Base-by-base conservation (phyloP, 2,113 vertebrate genomes). In the Sceloporus undulatus region DNA sequence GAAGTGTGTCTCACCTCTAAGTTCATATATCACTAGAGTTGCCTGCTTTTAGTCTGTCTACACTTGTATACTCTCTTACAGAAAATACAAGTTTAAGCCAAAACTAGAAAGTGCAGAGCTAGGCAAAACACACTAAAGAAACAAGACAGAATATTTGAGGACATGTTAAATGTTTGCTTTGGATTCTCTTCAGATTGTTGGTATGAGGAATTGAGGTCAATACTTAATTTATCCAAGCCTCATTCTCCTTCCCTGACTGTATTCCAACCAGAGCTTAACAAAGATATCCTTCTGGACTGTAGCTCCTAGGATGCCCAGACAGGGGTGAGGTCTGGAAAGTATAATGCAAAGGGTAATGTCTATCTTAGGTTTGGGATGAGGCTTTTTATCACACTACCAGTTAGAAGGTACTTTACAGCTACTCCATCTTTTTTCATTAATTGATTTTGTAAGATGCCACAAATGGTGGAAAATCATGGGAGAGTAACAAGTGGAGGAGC, bases 71-170 rank as follows among this genome's bases (percentile, higher is more conserved):
- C 1, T 13, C 38, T 27, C 84, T 84, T 74, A 0, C 62, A 79
- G 78, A 86, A 82, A 82, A 84, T 5, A 75, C 38, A 88, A 77
- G 38, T 56, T 29, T 77, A 77, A 62, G 62, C 86, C 91, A 83
- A 91, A 92, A 90, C 34, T 1, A 23, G 76, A 85, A 84, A 94
- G 73, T 84, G 82, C 70, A 18, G 79, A 76, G 86, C 80, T 18
- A 10, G 85, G 90, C 88, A 90, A 90, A 91, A 77, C 70, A 19
- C 25, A 1, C 83, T 40, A 75, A 84, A 87, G 80, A n/a, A 85
- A 81, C 5, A 7, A 54, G 85, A 65, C 84, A 9, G 85, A 68
- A 88, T 86, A 73, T 14, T 88, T 59, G 1, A 90, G 0, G 85
- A 54, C 1, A 71, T 54, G 79, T 40, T 23, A 27, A 87, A 52